A percentile compares a stretch with the other conserved stretches of the same genome.
Evolutionary conservation across 1,140 invertebrate species (phyloP).

Genomic region (Apis florea): DNA sequence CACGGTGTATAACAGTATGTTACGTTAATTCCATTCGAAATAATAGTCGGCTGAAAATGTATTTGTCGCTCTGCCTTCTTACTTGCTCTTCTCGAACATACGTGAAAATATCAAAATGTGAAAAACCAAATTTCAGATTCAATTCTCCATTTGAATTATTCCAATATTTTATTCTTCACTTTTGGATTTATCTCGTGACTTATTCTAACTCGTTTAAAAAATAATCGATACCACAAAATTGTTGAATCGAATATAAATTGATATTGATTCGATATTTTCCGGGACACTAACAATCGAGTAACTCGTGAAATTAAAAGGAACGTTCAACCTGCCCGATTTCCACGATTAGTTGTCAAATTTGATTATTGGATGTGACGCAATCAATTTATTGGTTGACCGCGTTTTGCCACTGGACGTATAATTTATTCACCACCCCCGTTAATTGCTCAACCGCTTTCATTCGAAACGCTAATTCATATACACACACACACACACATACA

Average conservation of each 20-base stretch:
- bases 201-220: too few relatives aligned
- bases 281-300: background rate
- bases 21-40: conserved; percentile 15
- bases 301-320: background rate
- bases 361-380: conserved; percentile 29
- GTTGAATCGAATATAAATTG: too few relatives aligned
- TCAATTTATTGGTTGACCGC: conserved; percentile 50
- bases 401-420: conserved; percentile 15
- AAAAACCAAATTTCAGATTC: too few relatives aligned
- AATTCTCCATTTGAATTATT: too few relatives aligned
- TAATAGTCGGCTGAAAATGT: background rate
- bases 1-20: conserved; percentile 3
- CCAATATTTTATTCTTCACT: too few relatives aligned
- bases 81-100: too few relatives aligned
- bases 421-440: conserved; percentile 47
- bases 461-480: conserved; percentile 39
- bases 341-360: conserved; percentile 49
- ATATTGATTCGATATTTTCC: too few relatives aligned
- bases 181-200: too few relatives aligned
- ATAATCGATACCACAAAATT: too few relatives aligned
- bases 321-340: conserved; percentile 10
- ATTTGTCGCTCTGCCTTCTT: background rate
- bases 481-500: background rate
- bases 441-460: conserved; percentile 38
- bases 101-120: background rate